phyloP scores from a whole-genome alignment of 1,140 invertebrate species.

The Pachypsylla venusta region DNA sequence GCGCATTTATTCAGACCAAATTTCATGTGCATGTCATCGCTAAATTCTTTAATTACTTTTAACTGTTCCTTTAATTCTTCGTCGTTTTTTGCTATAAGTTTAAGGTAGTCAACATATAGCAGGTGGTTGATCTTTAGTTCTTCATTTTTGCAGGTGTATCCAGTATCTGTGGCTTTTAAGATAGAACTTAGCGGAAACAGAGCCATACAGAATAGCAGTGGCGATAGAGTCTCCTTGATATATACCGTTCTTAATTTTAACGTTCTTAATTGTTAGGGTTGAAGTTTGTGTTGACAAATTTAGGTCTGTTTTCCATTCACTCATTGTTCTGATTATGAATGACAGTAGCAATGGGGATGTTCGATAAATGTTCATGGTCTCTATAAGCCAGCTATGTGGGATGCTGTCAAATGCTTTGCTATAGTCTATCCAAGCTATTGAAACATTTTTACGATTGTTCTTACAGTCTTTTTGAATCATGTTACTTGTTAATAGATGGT shows the following conservation, averaged over 20 bases:
- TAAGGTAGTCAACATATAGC: background rate
- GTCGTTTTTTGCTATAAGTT: background rate
- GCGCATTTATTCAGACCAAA: slow-evolving; percentile 7
- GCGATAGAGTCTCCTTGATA: slow-evolving; percentile 17
- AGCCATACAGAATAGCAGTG: slow-evolving; percentile 17
- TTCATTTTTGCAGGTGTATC: background rate
- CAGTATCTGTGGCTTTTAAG: background rate
- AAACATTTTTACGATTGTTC: background rate
- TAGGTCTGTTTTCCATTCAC: background rate
- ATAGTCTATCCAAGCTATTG: slow-evolving; percentile 9
- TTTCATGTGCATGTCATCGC: background rate
- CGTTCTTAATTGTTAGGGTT: background rate
- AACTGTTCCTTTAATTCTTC: background rate
- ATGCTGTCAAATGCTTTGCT: slow-evolving; percentile 10
- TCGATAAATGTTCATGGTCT: slow-evolving; percentile 18
- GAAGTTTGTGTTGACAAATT: background rate
- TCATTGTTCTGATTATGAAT: background rate
- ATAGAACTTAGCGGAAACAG: background rate
- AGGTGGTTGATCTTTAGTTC: background rate
- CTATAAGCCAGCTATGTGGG: slow-evolving; percentile 18
- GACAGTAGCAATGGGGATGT: background rate
- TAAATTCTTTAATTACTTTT: background rate
- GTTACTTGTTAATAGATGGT: background rate
- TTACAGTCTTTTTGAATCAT: background rate
- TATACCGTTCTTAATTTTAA: slow-evolving; percentile 9